phyloP scores from a whole-genome alignment of 2,113 vertebrate species.

The Megaleporinus macrocephalus region DNA sequence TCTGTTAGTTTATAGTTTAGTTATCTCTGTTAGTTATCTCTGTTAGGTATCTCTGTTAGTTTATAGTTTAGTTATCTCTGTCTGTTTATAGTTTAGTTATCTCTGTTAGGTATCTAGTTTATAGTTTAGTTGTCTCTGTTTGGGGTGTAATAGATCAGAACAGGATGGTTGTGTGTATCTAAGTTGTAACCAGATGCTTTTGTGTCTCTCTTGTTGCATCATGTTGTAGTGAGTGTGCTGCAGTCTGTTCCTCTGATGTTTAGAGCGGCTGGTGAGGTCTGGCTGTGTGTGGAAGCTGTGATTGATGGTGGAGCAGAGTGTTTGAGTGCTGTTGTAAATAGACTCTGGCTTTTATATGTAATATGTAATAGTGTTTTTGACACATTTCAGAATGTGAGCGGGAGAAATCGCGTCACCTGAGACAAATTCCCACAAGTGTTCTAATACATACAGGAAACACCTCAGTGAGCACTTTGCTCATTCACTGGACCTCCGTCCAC shows the following conservation, averaged over 20 bases:
- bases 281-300: not conserved
- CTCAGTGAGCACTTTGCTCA: not conserved
- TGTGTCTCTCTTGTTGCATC: not conserved
- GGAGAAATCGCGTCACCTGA: not conserved
- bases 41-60: too few species aligned
- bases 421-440: not conserved
- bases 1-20: too few species aligned
- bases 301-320: not conserved
- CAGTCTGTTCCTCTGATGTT: not conserved
- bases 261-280: not conserved
- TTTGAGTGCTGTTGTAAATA: not conserved
- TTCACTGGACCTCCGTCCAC: too few species aligned
- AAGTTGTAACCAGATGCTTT: constrained; percentile 3
- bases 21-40: too few species aligned
- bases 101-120: too few species aligned
- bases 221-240: not conserved
- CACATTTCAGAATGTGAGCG: not conserved
- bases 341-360: not conserved
- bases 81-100: too few species aligned
- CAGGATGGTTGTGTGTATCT: too few species aligned
- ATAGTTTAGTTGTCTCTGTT: too few species aligned
- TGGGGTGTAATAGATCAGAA: too few species aligned
- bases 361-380: not conserved
- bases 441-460: not conserved
- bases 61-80: too few species aligned